These are phyloP conservation scores for Machaerirhynchus nigripectus DNA, from an alignment of 2,113 vertebrate genomes.

Conservation along the genomic window DNA sequence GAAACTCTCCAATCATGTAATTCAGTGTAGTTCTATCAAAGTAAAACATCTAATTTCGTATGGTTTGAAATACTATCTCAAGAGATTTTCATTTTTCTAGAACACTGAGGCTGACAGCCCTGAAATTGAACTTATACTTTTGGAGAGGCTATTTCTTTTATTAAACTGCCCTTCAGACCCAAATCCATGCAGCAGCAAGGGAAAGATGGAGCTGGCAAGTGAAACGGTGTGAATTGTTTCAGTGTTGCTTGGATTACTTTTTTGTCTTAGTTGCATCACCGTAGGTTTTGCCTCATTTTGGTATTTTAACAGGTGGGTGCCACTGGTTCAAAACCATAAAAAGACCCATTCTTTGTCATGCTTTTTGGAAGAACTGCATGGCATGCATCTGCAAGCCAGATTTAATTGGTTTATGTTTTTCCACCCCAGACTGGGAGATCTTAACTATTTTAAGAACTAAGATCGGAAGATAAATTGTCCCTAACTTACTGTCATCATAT, in stretches of 20 bases:
- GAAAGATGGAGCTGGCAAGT: slow-evolving; percentile 6
- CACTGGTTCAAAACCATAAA: background rate
- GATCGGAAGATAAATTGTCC: background rate
- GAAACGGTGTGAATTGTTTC: background rate
- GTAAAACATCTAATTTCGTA: background rate
- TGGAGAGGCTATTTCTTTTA: background rate
- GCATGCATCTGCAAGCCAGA: background rate
- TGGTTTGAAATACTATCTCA: background rate
- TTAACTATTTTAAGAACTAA: background rate
- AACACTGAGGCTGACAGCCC: background rate
- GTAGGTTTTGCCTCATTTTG: background rate
- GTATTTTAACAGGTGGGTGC: background rate
- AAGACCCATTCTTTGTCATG: background rate
- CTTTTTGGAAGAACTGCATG: background rate
- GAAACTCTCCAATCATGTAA: background rate
- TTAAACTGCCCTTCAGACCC: background rate
- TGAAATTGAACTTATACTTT: background rate
- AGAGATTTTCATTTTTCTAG: slow-evolving; percentile 7
- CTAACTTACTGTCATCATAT: background rate
- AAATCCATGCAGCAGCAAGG: background rate
- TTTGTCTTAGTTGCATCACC: background rate
- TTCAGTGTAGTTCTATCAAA: background rate
- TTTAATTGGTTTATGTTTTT: background rate
- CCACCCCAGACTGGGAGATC: background rate
- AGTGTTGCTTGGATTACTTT: background rate